Evolutionary conservation across 2,113 vertebrate species (phyloP).

Genomic region (Oryzias woworae): DNA sequence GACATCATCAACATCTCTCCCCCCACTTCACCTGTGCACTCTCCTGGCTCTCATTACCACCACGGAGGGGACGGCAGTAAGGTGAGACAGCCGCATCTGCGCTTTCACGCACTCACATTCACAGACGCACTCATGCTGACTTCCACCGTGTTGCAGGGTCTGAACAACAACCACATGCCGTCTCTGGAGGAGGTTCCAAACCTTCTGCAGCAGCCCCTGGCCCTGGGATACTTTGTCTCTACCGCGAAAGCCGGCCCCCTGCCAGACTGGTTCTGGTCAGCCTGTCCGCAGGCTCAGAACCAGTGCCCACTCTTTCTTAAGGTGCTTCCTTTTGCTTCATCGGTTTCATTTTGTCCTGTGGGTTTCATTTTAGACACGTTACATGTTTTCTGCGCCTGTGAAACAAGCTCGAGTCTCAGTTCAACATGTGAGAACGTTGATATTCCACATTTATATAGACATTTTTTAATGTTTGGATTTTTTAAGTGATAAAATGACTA

Average conservation of each 20-base stretch:
- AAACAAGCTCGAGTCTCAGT: too few species aligned
- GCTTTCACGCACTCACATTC: too few species aligned
- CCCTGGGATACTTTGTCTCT: conserved; percentile 97
- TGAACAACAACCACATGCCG: conserved; percentile 93
- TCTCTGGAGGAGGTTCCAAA: conserved; percentile 96
- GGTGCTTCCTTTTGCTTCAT: conserved; percentile 40
- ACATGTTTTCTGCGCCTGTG: too few species aligned
- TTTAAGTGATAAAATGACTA: too few species aligned
- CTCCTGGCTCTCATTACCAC: conserved; percentile 93
- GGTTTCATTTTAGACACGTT: too few species aligned
- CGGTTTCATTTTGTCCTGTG: too few species aligned
- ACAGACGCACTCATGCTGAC: conserved; percentile 7
- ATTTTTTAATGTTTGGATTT: too few species aligned
- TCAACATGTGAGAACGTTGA: too few species aligned
- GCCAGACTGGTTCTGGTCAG: conserved; percentile 99
- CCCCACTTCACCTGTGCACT: conserved; percentile 91
- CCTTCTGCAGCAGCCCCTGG: conserved; percentile 96
- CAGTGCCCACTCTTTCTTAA: conserved; percentile 92
- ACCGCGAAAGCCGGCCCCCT: conserved; percentile 96
- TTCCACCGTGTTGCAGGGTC: conserved; percentile 79
- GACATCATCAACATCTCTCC: conserved; percentile 97
- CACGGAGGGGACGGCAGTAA: conserved; percentile 93
- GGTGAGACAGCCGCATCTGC: conserved; percentile 69
- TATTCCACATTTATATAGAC: too few species aligned
- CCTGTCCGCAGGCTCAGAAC: conserved; percentile 98